phyloP scores from a whole-genome alignment of 2,797 vertebrate species.

The Tragopan temminckii region DNA sequence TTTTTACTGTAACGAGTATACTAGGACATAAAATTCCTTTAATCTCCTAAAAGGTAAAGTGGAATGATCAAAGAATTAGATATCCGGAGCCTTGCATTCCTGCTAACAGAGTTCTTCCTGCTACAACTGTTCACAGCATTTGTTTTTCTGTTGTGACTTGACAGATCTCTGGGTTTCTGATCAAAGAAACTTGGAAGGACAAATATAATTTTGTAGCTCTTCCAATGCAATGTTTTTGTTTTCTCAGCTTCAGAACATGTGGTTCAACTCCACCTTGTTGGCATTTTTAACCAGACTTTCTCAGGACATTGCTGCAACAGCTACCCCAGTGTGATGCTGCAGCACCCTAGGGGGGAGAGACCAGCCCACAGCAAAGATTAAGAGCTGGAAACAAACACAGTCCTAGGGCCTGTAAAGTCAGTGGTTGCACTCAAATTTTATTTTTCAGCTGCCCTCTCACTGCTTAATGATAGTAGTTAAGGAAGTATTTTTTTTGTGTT shows the following conservation, averaged over 20 bases:
- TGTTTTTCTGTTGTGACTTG: constrained; percentile 57
- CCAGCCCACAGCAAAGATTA: background rate
- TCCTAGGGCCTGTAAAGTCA: background rate
- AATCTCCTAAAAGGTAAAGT: constrained; percentile 46
- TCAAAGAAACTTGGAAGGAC: constrained; percentile 63
- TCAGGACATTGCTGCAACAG: background rate
- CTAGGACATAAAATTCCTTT: constrained; percentile 29
- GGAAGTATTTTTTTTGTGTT: background rate
- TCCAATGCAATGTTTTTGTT: constrained; percentile 1
- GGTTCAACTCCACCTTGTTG: constrained; percentile 49
- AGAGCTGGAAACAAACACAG: fast-evolving
- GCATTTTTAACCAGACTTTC: background rate
- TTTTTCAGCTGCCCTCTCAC: background rate
- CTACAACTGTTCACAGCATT: constrained; percentile 44
- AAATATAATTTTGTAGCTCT: constrained; percentile 56
- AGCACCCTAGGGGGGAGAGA: background rate
- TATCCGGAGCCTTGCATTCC: constrained; percentile 42
- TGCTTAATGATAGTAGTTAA: background rate
- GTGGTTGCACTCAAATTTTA: background rate
- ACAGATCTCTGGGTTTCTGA: constrained; percentile 58
- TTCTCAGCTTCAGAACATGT: constrained; percentile 19
- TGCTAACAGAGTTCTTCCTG: constrained; percentile 63
- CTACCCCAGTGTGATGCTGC: background rate
- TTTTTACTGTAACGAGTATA: background rate
- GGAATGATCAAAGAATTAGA: constrained; percentile 57